Percentiles rank a stretch among this genome's conserved stretches.
phyloP scores from a whole-genome alignment of 1,140 invertebrate species.

The Anadara kagoshimensis region DNA sequence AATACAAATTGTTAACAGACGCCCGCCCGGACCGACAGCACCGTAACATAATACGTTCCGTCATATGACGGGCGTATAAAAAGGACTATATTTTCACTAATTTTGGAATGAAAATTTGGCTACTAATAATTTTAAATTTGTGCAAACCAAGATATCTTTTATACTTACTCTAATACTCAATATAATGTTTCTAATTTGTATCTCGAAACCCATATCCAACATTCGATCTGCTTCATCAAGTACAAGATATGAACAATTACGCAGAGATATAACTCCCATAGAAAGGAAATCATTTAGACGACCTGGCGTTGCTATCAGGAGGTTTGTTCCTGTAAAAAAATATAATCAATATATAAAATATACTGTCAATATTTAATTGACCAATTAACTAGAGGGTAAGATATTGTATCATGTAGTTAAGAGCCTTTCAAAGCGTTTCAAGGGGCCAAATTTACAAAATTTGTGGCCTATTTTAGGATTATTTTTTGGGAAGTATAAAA shows the following conservation, averaged over 20 bases:
- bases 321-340: not conserved
- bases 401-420: not conserved
- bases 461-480: too few species aligned
- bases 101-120: too few species aligned
- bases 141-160: too few species aligned
- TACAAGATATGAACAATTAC: slow-evolving; percentile 2
- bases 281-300: not conserved
- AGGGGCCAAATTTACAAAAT: too few species aligned
- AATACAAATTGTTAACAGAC: too few species aligned
- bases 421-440: not conserved
- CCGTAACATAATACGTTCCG: too few species aligned
- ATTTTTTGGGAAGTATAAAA: too few species aligned
- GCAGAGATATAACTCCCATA: not conserved
- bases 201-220: slow-evolving; percentile 86
- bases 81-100: too few species aligned
- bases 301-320: not conserved
- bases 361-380: not conserved
- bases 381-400: not conserved
- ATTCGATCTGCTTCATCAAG: slow-evolving; percentile 80
- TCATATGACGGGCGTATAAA: too few species aligned
- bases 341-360: not conserved
- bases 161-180: slow-evolving; percentile 6
- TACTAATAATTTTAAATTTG: too few species aligned
- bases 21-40: too few species aligned
- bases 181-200: slow-evolving; percentile 10